A percentile compares a stretch with the other conserved stretches of the same genome.
Evolutionary conservation across 1,140 invertebrate species (phyloP).

Genomic region (Bactericera cockerelli): DNA sequence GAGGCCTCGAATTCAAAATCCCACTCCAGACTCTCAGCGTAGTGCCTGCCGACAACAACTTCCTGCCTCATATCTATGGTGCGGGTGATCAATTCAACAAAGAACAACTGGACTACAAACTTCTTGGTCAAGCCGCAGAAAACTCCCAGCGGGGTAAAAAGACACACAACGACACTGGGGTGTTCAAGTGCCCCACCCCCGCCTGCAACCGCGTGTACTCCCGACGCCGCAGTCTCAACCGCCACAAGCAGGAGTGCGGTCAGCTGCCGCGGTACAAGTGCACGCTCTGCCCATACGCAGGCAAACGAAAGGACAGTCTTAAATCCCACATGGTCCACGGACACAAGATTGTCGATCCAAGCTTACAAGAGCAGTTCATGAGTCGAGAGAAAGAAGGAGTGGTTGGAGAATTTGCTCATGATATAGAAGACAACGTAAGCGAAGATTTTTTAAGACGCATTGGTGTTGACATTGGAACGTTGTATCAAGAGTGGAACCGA

Average conservation of each 20-base stretch:
- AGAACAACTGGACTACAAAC: no score
- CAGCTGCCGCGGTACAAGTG: slow-evolving; percentile 31
- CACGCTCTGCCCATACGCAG: slow-evolving; percentile 32
- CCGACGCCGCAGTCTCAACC: background rate
- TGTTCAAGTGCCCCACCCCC: background rate
- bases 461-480: no score
- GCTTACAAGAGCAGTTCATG: background rate
- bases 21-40: no score
- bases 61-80: no score
- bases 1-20: no score
- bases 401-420: no score
- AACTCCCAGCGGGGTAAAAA: background rate
- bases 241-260: background rate
- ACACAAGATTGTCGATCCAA: background rate
- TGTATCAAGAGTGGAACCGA: no score
- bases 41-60: no score
- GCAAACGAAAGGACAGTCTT: slow-evolving; percentile 33
- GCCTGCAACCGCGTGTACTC: background rate
- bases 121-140: no score
- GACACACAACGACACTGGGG: background rate
- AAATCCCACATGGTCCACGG: slow-evolving; percentile 29
- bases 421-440: no score
- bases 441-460: no score
- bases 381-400: background rate
- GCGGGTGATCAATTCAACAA: no score